A percentile compares a stretch with the other conserved stretches of the same genome.
phyloP scores from a whole-genome alignment of 2,888 invertebrate species.

The Sarcophaga subvicina region DNA sequence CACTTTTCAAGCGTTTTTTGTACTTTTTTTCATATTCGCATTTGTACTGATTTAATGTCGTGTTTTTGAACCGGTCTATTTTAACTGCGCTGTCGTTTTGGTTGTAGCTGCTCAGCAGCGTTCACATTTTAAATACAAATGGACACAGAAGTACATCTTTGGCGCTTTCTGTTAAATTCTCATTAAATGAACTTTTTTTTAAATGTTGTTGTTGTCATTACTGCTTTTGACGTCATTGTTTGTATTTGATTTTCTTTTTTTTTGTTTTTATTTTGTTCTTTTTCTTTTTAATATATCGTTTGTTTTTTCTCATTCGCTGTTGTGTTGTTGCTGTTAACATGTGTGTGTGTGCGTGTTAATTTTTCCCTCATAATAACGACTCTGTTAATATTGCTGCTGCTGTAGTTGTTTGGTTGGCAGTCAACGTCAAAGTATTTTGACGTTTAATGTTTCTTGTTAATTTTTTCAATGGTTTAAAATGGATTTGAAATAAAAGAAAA shows the following conservation, averaged over 20 bases:
- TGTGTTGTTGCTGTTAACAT: slow-evolving; percentile 16
- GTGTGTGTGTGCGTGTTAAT: slow-evolving; percentile 31
- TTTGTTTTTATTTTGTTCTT: not conserved
- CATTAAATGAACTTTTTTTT: not conserved
- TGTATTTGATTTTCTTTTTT: not conserved
- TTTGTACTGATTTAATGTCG: not conserved
- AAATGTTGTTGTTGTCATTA: not conserved
- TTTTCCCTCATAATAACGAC: slow-evolving; percentile 9
- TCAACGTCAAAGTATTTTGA: slow-evolving; percentile 54
- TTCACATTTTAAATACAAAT: not conserved
- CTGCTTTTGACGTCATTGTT: not conserved
- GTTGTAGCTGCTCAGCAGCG: not conserved
- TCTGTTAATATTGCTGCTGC: slow-evolving; percentile 8
- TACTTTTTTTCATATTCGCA: not conserved
- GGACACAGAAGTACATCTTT: slow-evolving; percentile 29
- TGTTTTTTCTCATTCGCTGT: slow-evolving; percentile 8
- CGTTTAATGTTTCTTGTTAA: slow-evolving; percentile 31
- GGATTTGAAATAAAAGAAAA: not conserved
- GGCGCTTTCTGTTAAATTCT: slow-evolving; percentile 48
- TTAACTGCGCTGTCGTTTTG: slow-evolving; percentile 51
- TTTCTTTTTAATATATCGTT: not conserved
- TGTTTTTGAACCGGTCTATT: slow-evolving; percentile 58
- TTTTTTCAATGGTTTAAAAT: not conserved
- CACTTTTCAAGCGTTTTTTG: not conserved
- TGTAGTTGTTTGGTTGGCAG: slow-evolving; percentile 15